Percentiles rank a stretch among this genome's conserved stretches.
Evolutionary conservation across 2,888 invertebrate genomes (phyloP).

Genomic region (Argyresthia goedartella): DNA sequence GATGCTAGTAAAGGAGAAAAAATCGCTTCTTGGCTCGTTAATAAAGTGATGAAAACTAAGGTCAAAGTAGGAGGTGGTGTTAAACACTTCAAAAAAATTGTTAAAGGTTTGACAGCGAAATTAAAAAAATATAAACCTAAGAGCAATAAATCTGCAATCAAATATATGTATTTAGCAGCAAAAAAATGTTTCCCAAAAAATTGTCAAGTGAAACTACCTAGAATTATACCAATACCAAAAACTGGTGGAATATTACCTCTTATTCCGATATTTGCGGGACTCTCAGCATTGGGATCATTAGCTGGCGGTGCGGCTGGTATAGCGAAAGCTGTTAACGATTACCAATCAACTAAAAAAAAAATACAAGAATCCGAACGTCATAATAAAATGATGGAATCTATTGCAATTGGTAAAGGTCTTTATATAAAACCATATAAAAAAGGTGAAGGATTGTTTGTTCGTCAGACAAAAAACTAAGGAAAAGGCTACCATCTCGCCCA

Average conservation of each 20-base stretch:
- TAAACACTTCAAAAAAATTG: neutral
- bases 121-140: slow-evolving; percentile 14
- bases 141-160: slow-evolving; percentile 11
- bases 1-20: slow-evolving; percentile 9
- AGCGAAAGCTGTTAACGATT: slow-evolving; percentile 23
- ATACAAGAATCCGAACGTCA: slow-evolving; percentile 1
- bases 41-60: slow-evolving; percentile 15
- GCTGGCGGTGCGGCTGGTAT: slow-evolving; percentile 32
- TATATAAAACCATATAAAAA: slow-evolving; percentile 11
- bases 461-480: slow-evolving; percentile 9
- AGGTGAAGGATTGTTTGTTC: slow-evolving; percentile 5
- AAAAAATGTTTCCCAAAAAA: slow-evolving; percentile 12
- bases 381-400: slow-evolving; percentile 28
- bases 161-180: slow-evolving; percentile 11
- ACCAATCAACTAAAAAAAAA: slow-evolving; percentile 23
- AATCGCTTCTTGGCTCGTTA: slow-evolving; percentile 8
- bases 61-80: slow-evolving; percentile 8
- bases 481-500: slow-evolving; percentile 8
- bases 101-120: slow-evolving; percentile 8
- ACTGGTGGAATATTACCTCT: slow-evolving; percentile 27
- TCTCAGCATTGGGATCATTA: slow-evolving; percentile 27
- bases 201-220: slow-evolving; percentile 15
- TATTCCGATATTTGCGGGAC: slow-evolving; percentile 30
- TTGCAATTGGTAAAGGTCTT: slow-evolving; percentile 26
- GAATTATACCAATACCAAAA: slow-evolving; percentile 29